Evolutionary conservation across 2,113 vertebrate species (phyloP).

Genomic region (Melozone crissalis): DNA sequence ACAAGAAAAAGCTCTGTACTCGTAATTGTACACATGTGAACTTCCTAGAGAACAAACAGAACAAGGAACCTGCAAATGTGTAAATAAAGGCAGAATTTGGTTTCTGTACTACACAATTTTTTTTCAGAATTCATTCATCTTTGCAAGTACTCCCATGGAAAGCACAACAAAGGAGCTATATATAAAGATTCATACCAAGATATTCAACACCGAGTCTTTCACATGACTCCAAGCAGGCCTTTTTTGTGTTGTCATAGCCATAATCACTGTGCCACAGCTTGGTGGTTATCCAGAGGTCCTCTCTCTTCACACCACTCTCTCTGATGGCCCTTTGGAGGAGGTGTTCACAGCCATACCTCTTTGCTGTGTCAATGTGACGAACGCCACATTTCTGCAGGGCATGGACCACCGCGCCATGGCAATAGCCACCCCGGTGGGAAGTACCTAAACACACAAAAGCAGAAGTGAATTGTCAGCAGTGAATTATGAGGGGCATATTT

Average conservation of each 20-base stretch:
- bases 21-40: background rate
- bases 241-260: conserved; percentile 72
- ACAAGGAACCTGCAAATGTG: background rate
- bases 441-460: conserved; percentile 60
- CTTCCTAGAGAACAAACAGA: background rate
- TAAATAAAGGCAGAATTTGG: background rate
- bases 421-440: conserved; percentile 79
- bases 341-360: conserved; percentile 77
- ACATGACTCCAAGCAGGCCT: conserved; percentile 77
- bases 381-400: conserved; percentile 77
- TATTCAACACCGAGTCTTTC: conserved; percentile 75
- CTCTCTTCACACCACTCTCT: conserved; percentile 70
- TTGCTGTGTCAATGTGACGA: conserved; percentile 80
- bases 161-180: background rate
- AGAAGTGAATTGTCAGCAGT: conserved; percentile 1
- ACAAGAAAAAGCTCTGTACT: background rate
- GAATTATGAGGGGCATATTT: background rate
- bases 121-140: background rate
- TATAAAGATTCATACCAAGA: conserved; percentile 67
- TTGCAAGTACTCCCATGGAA: background rate
- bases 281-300: conserved; percentile 82
- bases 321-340: conserved; percentile 70
- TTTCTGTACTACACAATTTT: rapidly evolving
- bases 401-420: conserved; percentile 72
- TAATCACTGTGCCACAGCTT: conserved; percentile 81